A percentile compares a stretch with the other conserved stretches of the same genome.
These are phyloP conservation scores for Camponotus pennsylvanicus DNA, from an alignment of 1,140 invertebrate genomes.

Conservation along the genomic window DNA sequence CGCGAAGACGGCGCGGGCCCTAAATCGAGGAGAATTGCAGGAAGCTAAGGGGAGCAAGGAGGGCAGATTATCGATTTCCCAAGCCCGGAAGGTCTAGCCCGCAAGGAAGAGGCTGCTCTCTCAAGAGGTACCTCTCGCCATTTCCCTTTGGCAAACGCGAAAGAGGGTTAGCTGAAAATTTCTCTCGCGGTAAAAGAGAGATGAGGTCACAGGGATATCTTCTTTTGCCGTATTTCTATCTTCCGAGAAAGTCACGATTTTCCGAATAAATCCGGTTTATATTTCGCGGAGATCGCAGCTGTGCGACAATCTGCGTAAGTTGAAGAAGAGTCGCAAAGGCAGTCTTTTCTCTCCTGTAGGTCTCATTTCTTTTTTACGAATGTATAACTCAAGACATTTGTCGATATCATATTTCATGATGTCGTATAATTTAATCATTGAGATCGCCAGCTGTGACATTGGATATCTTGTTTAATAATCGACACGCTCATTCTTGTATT, in stretches of 20 bases:
- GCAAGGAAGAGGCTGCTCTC: conserved; percentile 18
- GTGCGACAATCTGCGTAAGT: background rate
- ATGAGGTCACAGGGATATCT: conserved; percentile 40
- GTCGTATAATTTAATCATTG: conserved; percentile 42
- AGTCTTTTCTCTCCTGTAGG: background rate
- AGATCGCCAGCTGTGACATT: background rate
- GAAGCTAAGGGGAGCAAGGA: conserved; percentile 9
- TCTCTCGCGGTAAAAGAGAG: conserved; percentile 26
- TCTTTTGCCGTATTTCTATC: conserved; percentile 49
- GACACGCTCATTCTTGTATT: background rate
- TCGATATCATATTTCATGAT: conserved; percentile 21
- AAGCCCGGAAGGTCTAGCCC: conserved; percentile 39
- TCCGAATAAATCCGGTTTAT: conserved; percentile 51
- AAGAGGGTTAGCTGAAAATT: conserved; percentile 22
- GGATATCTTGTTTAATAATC: background rate
- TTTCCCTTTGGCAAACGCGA: background rate
- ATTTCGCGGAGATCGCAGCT: background rate
- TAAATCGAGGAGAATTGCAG: conserved; percentile 31
- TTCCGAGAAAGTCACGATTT: background rate
- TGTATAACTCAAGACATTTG: conserved; percentile 10
- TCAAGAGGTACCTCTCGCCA: conserved; percentile 25
- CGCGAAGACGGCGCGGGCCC: conserved; percentile 25
- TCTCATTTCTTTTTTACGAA: conserved; percentile 27
- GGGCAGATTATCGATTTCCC: conserved; percentile 59
- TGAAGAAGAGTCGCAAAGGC: background rate